Conservation (phyloP, 2,113 vertebrate species). For the Thomomys bottae region DNA sequence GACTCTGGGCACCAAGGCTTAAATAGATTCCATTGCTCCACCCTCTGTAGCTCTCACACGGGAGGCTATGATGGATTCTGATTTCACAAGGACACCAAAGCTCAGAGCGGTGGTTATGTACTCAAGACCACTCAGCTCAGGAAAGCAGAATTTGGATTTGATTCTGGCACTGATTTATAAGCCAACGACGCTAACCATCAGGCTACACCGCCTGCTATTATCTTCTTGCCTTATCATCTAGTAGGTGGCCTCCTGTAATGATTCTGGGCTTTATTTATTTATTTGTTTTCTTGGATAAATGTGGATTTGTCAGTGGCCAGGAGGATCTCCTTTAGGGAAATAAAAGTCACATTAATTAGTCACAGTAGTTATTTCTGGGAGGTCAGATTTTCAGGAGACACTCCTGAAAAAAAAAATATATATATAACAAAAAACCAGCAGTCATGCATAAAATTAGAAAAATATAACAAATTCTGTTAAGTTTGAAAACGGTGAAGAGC, state of each 20-base stretch:
- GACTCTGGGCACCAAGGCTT: rapidly evolving
- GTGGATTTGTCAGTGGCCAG: no score
- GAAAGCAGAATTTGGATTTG: not conserved
- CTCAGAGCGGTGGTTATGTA: not conserved
- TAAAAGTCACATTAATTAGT: not conserved
- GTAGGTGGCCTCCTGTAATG: not conserved
- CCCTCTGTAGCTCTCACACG: rapidly evolving
- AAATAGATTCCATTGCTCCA: not conserved
- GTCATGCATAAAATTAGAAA: not conserved
- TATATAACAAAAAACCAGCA: no score
- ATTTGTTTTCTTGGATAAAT: not conserved
- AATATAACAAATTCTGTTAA: not conserved
- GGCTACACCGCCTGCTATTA: not conserved
- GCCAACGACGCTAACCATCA: not conserved
- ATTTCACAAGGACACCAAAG: not conserved
- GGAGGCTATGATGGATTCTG: not conserved
- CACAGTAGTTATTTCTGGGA: not conserved
- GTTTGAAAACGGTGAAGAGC: not conserved
- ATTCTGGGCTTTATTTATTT: no score
- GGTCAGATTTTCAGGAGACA: not conserved
- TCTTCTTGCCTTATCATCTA: rapidly evolving
- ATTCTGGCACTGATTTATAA: not conserved
- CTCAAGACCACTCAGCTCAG: not conserved
- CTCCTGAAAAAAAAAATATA: no score
- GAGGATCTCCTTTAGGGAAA: not conserved